A percentile compares a stretch with the other conserved stretches of the same genome.
phyloP scores from a whole-genome alignment of 2,113 vertebrate species.

The Spermophilus dauricus region DNA sequence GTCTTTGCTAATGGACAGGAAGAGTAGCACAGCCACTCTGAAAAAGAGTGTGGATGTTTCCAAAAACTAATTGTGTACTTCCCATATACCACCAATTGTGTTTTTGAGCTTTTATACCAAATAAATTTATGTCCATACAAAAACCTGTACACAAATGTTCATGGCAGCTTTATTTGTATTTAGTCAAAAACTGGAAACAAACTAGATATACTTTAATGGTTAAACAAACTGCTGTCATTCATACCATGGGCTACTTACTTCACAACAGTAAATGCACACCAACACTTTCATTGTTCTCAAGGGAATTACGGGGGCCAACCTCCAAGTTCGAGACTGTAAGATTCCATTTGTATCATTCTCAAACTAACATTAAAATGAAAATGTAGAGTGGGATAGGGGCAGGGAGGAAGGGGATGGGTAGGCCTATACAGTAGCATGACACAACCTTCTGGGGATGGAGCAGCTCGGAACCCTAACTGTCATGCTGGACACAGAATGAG shows the following conservation, averaged over 20 bases:
- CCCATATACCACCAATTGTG: background rate
- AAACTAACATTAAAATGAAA: background rate
- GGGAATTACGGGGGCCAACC: background rate
- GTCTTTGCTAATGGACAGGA: background rate
- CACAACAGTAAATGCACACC: background rate
- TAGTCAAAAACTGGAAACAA: background rate
- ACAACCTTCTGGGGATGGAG: background rate
- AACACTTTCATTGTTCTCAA: background rate
- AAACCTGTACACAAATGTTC: background rate
- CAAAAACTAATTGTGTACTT: background rate
- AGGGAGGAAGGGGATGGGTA: background rate
- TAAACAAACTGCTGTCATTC: background rate
- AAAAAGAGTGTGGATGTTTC: background rate
- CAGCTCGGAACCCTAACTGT: background rate
- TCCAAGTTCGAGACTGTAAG: background rate
- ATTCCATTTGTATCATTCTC: conserved; percentile 1
- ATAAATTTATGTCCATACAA: background rate
- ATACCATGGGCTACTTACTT: background rate
- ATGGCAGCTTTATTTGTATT: background rate
- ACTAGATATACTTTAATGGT: background rate
- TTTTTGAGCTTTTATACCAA: background rate
- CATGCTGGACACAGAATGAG: background rate
- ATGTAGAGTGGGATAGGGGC: background rate
- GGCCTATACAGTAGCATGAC: background rate
- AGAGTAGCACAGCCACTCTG: background rate